Base-by-base conservation (phyloP, 2,113 vertebrate species). In the Pogonocichla stellata region DNA sequence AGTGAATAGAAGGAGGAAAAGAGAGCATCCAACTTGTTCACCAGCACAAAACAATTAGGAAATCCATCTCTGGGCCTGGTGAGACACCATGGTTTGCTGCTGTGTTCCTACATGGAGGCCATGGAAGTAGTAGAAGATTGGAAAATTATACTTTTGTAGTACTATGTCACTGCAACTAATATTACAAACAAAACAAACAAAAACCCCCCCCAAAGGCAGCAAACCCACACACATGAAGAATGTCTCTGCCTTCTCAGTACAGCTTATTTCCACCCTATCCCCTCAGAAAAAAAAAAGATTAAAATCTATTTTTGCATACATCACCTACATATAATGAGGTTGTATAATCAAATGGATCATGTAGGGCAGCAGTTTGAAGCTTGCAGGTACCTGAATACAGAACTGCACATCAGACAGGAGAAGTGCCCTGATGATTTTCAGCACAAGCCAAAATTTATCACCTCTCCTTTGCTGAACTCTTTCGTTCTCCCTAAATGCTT, bases 291-390 rank as follows among this genome's bases (percentile, higher is more conserved):
- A 60, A 26, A 42, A 64, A 54, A 93, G 1, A 13, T 54, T 73
- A 66, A 50, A 92, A 66, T 47, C 60, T 92, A 73, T 83, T 94
- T 92, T 66, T 80, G 77, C 51, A 86, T 50, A 19, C 38, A 86
- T 93, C 92, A 93, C 67, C 88, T 83, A 73, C 38, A 48, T 66
- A 54, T 18, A 74, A 69, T 2, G 7, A 83, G 42, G 50, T 28
- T 89, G 80, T 91, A 77, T 73, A 86, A 95, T 36, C 83, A 80
- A 62, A 88, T 2, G 19, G 64, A 61, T 65, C 86, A 80, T 58
- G 70, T 18, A 73, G 51, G 72, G 22, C 86, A 86, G 42, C 62
- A 70, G 62, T n/a, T 8, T 36, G 66, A 72, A 79, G 50, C 33
- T 40, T 38, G 14, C n/a, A 80, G 36, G 28, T 38, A 6, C 48